phyloP scores from a whole-genome alignment of 2,888 invertebrate genomes.

The Cephus runcator region DNA sequence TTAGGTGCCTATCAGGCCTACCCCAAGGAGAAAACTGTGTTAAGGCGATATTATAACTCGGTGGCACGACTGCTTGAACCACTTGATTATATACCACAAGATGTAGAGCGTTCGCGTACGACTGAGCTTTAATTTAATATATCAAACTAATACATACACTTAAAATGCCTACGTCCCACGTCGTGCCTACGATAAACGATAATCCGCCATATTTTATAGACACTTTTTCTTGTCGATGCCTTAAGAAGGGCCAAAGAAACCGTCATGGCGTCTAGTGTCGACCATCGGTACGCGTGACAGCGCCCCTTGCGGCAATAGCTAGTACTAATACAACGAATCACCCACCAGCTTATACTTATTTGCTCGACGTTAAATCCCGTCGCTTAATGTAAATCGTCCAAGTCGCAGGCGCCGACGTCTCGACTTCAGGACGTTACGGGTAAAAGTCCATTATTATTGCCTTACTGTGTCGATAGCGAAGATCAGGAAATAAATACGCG shows the following conservation, averaged over 20 bases:
- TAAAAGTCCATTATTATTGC: not conserved
- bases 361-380: not conserved
- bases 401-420: not conserved
- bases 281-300: not conserved
- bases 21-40: conserved; percentile 37
- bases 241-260: not conserved
- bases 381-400: not conserved
- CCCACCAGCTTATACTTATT: not conserved
- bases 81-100: not conserved
- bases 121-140: not conserved
- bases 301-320: not conserved
- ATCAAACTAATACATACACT: not conserved
- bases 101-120: not conserved
- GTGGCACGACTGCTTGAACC: not conserved
- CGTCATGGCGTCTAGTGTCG: not conserved
- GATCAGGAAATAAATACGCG: not conserved
- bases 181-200: not conserved
- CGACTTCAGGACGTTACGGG: not conserved
- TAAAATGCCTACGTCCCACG: not conserved
- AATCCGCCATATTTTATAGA: not conserved
- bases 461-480: not conserved
- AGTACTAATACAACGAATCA: not conserved
- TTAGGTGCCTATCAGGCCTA: conserved; percentile 2
- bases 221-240: not conserved
- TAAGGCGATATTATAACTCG: conserved; percentile 26